These are phyloP conservation scores for Campylomormyrus numenius DNA, from an alignment of 2,113 vertebrate species.

Conservation along the genomic window DNA sequence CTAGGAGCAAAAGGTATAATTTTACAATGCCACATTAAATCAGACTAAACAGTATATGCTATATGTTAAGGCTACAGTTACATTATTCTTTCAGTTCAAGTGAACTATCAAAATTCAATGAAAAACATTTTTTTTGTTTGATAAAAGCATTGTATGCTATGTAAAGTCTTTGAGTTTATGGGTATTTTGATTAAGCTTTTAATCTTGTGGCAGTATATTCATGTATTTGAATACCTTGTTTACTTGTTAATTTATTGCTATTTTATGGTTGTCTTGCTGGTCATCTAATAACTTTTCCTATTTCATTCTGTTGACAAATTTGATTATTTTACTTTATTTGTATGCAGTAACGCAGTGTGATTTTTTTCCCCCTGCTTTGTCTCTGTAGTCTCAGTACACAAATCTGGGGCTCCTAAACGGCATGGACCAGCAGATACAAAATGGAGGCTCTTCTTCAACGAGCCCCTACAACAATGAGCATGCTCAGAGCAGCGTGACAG, in stretches of 20 bases:
- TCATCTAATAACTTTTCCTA: background rate
- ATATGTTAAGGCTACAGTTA: background rate
- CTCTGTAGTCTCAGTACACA: slow-evolving; percentile 86
- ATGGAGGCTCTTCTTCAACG: slow-evolving; percentile 90
- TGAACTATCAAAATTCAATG: background rate
- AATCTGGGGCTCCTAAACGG: slow-evolving; percentile 96
- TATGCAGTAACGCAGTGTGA: background rate
- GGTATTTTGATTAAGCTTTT: background rate
- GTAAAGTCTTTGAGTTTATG: background rate
- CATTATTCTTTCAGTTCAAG: background rate
- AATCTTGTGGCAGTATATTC: background rate
- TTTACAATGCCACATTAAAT: background rate
- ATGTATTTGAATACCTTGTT: background rate
- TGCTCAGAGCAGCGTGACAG: slow-evolving; percentile 84
- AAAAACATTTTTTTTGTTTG: background rate
- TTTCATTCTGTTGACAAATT: background rate
- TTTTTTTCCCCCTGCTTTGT: background rate
- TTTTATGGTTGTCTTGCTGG: background rate
- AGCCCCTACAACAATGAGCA: slow-evolving; percentile 97
- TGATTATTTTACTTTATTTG: background rate
- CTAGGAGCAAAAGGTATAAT: background rate
- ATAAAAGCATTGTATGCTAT: background rate
- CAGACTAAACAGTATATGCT: background rate
- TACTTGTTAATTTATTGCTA: background rate
- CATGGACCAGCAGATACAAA: slow-evolving; percentile 97